Evolutionary conservation across 2,888 invertebrate genomes (phyloP).

Genomic region (Phragmatobia fuliginosa): DNA sequence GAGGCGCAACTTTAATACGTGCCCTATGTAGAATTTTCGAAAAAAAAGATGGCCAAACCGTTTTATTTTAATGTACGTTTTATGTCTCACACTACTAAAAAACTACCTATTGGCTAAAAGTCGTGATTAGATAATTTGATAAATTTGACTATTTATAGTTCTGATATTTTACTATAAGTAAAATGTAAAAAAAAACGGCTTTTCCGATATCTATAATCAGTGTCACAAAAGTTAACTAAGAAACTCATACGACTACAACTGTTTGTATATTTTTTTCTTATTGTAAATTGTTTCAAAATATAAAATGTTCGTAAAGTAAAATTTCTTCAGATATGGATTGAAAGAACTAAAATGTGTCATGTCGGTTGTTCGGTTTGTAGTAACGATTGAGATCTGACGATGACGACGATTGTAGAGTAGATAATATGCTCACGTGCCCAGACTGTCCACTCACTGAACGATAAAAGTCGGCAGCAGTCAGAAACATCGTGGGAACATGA

Average conservation of each 20-base stretch:
- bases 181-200: neutral
- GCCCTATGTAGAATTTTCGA: too few species aligned
- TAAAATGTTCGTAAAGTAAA: constrained; percentile 39
- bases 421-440: constrained; percentile 42
- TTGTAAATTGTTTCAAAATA: constrained; percentile 42
- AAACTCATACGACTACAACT: constrained; percentile 39
- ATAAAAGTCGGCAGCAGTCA: constrained; percentile 18
- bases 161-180: too few species aligned
- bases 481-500: constrained; percentile 35
- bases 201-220: neutral
- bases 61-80: too few species aligned
- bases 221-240: constrained; percentile 14
- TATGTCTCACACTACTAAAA: too few species aligned
- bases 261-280: constrained; percentile 39
- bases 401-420: constrained; percentile 29
- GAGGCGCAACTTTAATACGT: too few species aligned
- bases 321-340: constrained; percentile 36
- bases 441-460: constrained; percentile 35
- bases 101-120: too few species aligned
- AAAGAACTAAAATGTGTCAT: constrained; percentile 20
- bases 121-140: too few species aligned
- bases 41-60: too few species aligned
- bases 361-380: constrained; percentile 36
- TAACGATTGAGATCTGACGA: constrained; percentile 32
- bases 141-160: too few species aligned